A percentile compares a stretch with the other conserved stretches of the same genome.
Evolutionary conservation across 2,888 invertebrate genomes (phyloP).

Genomic region (Pseudanteris insignis): DNA sequence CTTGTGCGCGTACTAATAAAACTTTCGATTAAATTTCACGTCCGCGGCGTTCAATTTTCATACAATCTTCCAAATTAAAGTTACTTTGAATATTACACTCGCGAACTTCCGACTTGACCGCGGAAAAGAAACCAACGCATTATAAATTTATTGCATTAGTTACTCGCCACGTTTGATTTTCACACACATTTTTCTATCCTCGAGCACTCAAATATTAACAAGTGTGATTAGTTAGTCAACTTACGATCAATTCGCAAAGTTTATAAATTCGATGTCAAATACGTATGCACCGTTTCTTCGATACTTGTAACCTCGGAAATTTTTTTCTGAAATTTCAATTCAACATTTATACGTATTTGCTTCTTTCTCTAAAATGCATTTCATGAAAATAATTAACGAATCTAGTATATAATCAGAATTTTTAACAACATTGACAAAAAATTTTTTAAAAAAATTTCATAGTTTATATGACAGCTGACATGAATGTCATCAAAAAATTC

Average conservation of each 20-base stretch:
- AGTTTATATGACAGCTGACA: too few species aligned
- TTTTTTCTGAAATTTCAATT: too few species aligned
- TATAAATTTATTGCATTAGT: slow-evolving; percentile 21
- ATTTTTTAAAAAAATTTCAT: too few species aligned
- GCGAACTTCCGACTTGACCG: slow-evolving; percentile 19
- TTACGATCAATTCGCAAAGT: slow-evolving; percentile 7
- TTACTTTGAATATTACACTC: slow-evolving; percentile 26
- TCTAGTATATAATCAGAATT: too few species aligned
- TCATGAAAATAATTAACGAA: too few species aligned
- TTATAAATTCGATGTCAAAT: slow-evolving; percentile 12
- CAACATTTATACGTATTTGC: too few species aligned
- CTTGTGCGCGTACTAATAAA: slow-evolving; percentile 8
- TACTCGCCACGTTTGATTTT: slow-evolving; percentile 26
- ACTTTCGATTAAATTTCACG: slow-evolving; percentile 23
- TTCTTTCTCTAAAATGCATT: too few species aligned
- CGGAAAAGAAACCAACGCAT: slow-evolving; percentile 12
- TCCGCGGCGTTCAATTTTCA: slow-evolving; percentile 21
- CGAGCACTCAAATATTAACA: slow-evolving; percentile 26
- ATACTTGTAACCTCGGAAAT: too few species aligned
- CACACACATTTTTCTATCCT: slow-evolving; percentile 24
- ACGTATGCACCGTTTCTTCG: slow-evolving; percentile 14
- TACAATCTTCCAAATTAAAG: slow-evolving; percentile 19
- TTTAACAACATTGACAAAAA: too few species aligned
- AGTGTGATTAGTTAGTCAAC: slow-evolving; percentile 24
- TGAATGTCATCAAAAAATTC: too few species aligned